A percentile compares a stretch with the other conserved stretches of the same genome.
phyloP scores from a whole-genome alignment of 2,888 invertebrate species.

The Danaus chrysippus region DNA sequence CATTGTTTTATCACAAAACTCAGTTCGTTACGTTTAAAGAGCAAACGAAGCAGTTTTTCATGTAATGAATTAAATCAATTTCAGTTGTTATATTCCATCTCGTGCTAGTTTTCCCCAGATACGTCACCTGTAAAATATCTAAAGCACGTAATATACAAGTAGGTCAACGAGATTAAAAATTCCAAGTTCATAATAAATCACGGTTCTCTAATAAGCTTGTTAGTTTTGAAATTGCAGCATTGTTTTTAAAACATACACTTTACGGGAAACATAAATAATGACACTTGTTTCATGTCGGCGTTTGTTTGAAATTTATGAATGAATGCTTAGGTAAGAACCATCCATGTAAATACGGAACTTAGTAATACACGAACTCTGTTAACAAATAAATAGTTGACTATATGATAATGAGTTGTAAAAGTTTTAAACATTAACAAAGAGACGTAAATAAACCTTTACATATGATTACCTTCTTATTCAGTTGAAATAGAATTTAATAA shows the following conservation, averaged over 20 bases:
- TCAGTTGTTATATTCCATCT: too few species aligned
- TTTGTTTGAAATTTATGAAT: conserved; percentile 8
- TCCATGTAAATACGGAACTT: not conserved
- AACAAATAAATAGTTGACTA: conserved; percentile 1
- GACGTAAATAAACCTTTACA: too few species aligned
- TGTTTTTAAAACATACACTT: conserved; percentile 1
- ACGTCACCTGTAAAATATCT: not conserved
- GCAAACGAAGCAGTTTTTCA: not conserved
- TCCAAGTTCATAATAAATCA: conserved; percentile 18
- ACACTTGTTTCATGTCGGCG: conserved; percentile 1
- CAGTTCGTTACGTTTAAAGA: conserved; percentile 1
- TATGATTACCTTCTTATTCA: too few species aligned
- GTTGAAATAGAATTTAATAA: too few species aligned
- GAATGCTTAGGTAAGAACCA: not conserved
- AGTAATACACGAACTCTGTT: not conserved
- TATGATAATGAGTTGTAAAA: not conserved
- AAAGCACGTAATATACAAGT: conserved; percentile 15
- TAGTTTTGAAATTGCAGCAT: conserved; percentile 20
- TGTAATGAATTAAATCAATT: not conserved
- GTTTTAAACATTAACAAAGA: too few species aligned
- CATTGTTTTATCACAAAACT: not conserved
- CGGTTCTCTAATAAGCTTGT: conserved; percentile 25
- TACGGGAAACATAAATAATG: not conserved
- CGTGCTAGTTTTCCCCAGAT: not conserved
- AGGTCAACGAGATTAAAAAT: conserved; percentile 25